phyloP scores from a whole-genome alignment of 2,113 vertebrate species.

The Nothoprocta perdicaria region DNA sequence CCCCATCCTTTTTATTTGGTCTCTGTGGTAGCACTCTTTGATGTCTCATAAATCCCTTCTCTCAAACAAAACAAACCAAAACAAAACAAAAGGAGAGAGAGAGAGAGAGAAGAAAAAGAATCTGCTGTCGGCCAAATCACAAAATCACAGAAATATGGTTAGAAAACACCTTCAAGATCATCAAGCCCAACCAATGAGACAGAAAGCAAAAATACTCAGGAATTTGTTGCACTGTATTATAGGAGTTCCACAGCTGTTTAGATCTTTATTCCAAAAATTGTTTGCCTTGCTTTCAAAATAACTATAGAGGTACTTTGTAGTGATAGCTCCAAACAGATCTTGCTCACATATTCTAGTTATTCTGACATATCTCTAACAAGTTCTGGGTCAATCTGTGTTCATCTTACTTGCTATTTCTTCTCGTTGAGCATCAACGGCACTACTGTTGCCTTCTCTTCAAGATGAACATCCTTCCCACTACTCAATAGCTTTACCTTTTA shows the following conservation, averaged over 20 bases:
- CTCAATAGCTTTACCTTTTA: neutral
- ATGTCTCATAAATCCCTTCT: neutral
- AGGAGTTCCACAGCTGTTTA: neutral
- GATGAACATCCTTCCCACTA: neutral
- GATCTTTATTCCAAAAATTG: neutral
- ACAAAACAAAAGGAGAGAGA: neutral
- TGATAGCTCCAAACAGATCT: neutral
- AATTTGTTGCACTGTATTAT: neutral
- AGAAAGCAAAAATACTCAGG: neutral
- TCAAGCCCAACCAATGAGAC: neutral
- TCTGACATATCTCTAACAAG: neutral
- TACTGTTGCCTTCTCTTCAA: neutral
- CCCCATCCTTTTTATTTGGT: neutral
- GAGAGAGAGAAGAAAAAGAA: neutral
- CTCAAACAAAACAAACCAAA: neutral
- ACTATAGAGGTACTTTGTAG: neutral
- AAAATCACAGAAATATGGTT: too few species aligned
- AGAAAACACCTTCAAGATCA: too few species aligned
- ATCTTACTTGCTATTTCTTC: neutral
- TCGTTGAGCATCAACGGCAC: neutral
- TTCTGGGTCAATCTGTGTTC: neutral
- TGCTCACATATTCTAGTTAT: neutral
- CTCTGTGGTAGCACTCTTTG: neutral
- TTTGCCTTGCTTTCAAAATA: neutral
- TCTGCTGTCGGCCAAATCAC: too few species aligned